Percentiles rank a stretch among this genome's conserved stretches.
These are phyloP conservation scores for Vollenhovia emeryi DNA, from an alignment of 1,140 invertebrate species.

Conservation along the genomic window DNA sequence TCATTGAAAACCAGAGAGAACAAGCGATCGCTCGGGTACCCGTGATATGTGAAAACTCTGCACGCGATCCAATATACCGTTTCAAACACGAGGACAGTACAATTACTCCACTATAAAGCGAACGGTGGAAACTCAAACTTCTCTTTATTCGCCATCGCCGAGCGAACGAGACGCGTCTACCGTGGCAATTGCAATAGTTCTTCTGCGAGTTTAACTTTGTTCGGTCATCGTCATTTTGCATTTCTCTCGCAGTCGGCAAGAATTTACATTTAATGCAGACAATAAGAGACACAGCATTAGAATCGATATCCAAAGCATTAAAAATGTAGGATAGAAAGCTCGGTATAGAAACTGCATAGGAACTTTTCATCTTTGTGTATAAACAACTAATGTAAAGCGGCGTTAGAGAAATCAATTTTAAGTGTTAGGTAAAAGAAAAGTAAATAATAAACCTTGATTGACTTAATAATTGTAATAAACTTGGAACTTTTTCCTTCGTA, in stretches of 20 bases:
- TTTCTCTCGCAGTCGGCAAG: not conserved
- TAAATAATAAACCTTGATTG: too few relatives aligned
- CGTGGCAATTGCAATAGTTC: constrained; percentile 14
- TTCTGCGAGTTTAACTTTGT: not conserved
- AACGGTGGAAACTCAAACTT: constrained; percentile 32
- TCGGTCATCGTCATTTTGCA: not conserved
- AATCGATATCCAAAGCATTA: too few relatives aligned
- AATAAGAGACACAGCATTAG: not conserved
- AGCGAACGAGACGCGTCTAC: constrained; percentile 7
- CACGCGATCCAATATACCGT: constrained; percentile 43
- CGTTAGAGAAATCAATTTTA: too few relatives aligned
- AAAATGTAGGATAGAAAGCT: too few relatives aligned
- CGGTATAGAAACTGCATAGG: too few relatives aligned
- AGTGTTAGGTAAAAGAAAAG: too few relatives aligned
- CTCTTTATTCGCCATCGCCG: constrained; percentile 33
- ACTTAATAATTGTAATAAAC: too few relatives aligned
- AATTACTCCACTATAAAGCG: constrained; percentile 50
- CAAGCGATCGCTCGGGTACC: not conserved
- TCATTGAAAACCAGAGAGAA: constrained; percentile 25
- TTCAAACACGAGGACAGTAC: constrained; percentile 44
- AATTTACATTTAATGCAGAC: not conserved
- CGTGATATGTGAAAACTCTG: constrained; percentile 45
- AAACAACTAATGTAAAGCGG: too few relatives aligned
- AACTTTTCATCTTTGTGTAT: too few relatives aligned
- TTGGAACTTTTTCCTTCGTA: not conserved